Percentiles rank a stretch among this genome's conserved stretches.
Conservation (phyloP, 2,113 vertebrate species). For the Xenotilapia caudafasciata region DNA sequence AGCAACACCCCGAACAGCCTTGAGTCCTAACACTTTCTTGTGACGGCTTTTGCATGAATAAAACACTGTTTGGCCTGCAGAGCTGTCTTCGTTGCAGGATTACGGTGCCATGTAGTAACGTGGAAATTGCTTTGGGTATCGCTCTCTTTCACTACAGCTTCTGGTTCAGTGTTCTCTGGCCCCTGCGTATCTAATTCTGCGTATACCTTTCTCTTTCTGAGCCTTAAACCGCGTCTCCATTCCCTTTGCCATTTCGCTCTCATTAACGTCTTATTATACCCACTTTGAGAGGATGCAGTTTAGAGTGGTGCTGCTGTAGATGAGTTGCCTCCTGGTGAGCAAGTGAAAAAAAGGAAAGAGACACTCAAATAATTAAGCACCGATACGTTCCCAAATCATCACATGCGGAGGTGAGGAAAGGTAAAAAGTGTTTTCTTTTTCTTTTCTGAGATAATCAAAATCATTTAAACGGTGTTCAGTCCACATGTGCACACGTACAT, state of each 20-base stretch:
- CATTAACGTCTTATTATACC: constrained; percentile 26
- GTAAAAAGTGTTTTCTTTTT: too few species aligned
- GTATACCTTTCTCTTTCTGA: neutral
- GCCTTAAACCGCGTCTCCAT: neutral
- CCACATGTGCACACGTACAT: neutral
- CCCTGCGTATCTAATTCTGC: neutral
- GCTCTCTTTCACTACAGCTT: neutral
- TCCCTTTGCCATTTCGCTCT: neutral
- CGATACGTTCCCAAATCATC: neutral
- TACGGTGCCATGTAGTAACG: constrained; percentile 35
- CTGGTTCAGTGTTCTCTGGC: neutral
- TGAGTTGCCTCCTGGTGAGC: neutral
- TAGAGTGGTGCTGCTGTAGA: neutral
- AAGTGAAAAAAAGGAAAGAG: neutral
- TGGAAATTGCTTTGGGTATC: constrained; percentile 36
- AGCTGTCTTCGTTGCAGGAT: constrained; percentile 48
- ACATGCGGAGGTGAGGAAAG: neutral
- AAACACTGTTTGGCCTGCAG: constrained; percentile 63
- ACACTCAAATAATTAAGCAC: neutral
- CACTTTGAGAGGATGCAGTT: neutral
- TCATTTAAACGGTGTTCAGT: neutral
- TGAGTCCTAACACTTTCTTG: constrained; percentile 62
- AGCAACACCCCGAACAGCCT: constrained; percentile 68
- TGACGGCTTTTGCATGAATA: constrained; percentile 69
- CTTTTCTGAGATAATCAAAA: neutral